Percentiles rank a stretch among this genome's conserved stretches.
Conservation (phyloP, 2,888 invertebrate genomes). For the Ganaspis brasiliensis region DNA sequence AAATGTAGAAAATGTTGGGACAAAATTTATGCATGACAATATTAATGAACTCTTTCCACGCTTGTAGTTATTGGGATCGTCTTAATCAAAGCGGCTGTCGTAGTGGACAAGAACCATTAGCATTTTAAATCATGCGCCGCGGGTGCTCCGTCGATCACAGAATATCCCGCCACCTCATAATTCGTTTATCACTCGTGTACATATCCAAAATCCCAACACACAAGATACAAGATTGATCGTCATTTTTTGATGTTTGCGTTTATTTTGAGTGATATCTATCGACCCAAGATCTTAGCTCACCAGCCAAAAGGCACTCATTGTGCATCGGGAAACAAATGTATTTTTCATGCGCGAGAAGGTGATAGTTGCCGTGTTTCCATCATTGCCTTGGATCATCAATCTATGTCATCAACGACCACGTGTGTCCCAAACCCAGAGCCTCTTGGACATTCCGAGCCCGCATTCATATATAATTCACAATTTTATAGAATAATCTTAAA, state of each 20-base stretch:
- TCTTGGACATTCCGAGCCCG: no score
- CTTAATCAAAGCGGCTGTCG: conserved; percentile 75
- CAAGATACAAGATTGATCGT: conserved; percentile 71
- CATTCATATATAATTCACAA: no score
- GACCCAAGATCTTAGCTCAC: conserved; percentile 45
- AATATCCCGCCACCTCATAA: conserved; percentile 60
- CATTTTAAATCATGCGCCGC: conserved; percentile 75
- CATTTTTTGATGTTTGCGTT: conserved; percentile 71
- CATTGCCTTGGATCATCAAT: conserved; percentile 67
- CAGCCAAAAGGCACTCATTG: conserved; percentile 51
- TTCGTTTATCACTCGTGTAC: conserved; percentile 70
- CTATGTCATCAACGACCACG: conserved; percentile 63
- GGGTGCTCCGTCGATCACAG: conserved; percentile 65
- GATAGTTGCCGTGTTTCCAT: conserved; percentile 58
- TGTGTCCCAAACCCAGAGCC: conserved; percentile 9
- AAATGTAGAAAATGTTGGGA: not conserved
- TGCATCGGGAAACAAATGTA: conserved; percentile 48
- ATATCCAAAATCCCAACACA: conserved; percentile 28
- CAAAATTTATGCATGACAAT: conserved; percentile 58
- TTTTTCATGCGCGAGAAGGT: conserved; percentile 51
- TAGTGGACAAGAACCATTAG: conserved; percentile 71
- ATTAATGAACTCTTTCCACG: conserved; percentile 72
- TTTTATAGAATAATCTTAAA: no score
- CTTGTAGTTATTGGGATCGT: conserved; percentile 60
- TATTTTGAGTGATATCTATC: conserved; percentile 70